Percentiles rank a stretch among this genome's conserved stretches.
These are phyloP conservation scores for Drosophila sp. DNA, from an alignment of 1,140 invertebrate species.

Conservation along the genomic window DNA sequence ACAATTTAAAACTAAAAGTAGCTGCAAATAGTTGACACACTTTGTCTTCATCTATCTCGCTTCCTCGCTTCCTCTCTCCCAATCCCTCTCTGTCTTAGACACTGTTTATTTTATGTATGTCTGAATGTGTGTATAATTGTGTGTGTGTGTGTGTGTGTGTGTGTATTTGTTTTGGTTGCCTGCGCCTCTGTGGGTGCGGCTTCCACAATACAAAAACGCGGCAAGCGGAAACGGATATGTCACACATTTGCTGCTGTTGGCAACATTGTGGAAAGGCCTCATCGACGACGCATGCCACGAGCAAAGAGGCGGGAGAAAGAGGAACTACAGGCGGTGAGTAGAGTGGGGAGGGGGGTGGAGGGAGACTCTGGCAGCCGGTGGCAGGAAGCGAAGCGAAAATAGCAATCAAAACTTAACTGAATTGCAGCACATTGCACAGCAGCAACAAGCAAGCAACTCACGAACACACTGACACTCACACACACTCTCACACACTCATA, in stretches of 20 bases:
- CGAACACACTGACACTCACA: constrained; percentile 1
- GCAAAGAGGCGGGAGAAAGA: too few relatives aligned
- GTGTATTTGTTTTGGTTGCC: constrained; percentile 16
- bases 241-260: constrained; percentile 79
- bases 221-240: constrained; percentile 77
- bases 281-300: neutral
- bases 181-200: constrained; percentile 24
- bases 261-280: constrained; percentile 63
- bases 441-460: neutral
- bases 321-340: neutral
- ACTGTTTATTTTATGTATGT: neutral
- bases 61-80: neutral
- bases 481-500: neutral
- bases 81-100: neutral
- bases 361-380: constrained; percentile 27
- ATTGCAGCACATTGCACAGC: constrained; percentile 69
- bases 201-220: constrained; percentile 69
- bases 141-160: constrained; percentile 3
- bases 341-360: neutral
- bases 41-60: constrained; percentile 7
- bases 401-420: constrained; percentile 83
- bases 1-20: constrained; percentile 64
- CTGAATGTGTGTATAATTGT: too few relatives aligned
- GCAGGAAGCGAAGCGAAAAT: constrained; percentile 81
- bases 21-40: constrained; percentile 45